Evolutionary conservation across 2,888 invertebrate genomes (phyloP).

Genomic region (Melinaea menophilus): DNA sequence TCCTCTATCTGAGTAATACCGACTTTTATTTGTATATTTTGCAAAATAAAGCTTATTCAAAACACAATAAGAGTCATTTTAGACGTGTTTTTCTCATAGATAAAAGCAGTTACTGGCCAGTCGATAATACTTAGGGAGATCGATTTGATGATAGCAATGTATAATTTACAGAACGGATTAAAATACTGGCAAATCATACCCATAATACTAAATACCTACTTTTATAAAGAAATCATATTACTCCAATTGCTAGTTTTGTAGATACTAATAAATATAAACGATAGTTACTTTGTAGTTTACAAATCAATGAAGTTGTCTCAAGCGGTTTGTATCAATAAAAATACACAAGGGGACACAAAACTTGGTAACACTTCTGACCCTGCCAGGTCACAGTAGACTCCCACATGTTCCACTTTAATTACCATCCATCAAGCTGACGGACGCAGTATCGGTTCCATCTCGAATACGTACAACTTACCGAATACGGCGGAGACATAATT

Average conservation of each 20-base stretch:
- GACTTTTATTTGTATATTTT: constrained; percentile 8
- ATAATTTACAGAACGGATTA: not conserved
- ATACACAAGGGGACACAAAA: constrained; percentile 18
- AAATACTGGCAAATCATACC: not conserved
- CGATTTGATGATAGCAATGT: constrained; percentile 13
- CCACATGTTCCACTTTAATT: constrained; percentile 45
- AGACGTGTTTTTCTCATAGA: not conserved
- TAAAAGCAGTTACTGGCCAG: not conserved
- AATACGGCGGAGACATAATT: constrained; percentile 44
- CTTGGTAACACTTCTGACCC: constrained; percentile 24
- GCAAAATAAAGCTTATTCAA: constrained; percentile 11
- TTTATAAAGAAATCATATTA: not conserved
- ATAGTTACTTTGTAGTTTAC: not conserved
- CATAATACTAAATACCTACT: not conserved
- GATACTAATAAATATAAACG: not conserved
- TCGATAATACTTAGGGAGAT: constrained; percentile 13
- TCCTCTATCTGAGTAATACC: constrained; percentile 21
- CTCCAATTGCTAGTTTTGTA: not conserved
- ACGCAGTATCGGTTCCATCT: constrained; percentile 47
- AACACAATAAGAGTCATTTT: constrained; percentile 1
- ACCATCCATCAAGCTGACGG: constrained; percentile 50
- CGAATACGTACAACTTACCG: constrained; percentile 36
- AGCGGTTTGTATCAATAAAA: constrained; percentile 10
- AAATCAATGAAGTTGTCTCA: not conserved
- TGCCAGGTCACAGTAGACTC: constrained; percentile 13